A percentile compares a stretch with the other conserved stretches of the same genome.
phyloP scores from a whole-genome alignment of 2,888 invertebrate genomes.

The Yponomeuta sedellus region DNA sequence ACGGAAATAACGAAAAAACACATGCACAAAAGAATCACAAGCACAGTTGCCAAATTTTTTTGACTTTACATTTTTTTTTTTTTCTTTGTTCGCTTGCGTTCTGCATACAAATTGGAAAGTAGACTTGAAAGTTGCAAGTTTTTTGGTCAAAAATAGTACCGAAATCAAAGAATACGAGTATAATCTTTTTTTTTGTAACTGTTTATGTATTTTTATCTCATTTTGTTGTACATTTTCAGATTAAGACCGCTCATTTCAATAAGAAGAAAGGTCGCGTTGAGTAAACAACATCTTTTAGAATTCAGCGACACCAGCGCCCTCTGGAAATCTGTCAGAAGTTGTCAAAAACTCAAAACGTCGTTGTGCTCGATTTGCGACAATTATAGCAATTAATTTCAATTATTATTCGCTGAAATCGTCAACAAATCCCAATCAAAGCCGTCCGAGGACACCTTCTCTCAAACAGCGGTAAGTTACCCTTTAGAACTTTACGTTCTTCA shows the following conservation, averaged over 20 bases:
- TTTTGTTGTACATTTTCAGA: too few species aligned
- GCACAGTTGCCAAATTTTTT: background rate
- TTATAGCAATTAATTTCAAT: background rate
- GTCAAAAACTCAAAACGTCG: background rate
- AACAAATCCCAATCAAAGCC: background rate
- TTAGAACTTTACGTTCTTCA: background rate
- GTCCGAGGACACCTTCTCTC: background rate
- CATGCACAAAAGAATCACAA: slow-evolving; percentile 4
- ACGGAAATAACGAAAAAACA: background rate
- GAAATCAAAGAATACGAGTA: too few species aligned
- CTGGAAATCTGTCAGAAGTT: background rate
- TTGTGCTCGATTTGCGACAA: background rate
- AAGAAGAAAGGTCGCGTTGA: too few species aligned
- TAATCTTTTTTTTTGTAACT: too few species aligned
- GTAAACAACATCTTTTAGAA: background rate
- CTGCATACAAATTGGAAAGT: background rate
- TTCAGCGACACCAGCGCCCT: background rate
- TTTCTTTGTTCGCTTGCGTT: background rate
- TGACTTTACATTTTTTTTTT: slow-evolving; percentile 10
- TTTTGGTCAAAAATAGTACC: too few species aligned
- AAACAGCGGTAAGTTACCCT: background rate
- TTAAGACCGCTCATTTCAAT: too few species aligned
- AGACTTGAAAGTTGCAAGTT: too few species aligned
- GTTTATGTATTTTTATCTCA: too few species aligned
- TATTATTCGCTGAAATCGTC: background rate